A percentile compares a stretch with the other conserved stretches of the same genome.
Conservation (phyloP, 2,888 invertebrate species). For the Eremobia ochroleuca region DNA sequence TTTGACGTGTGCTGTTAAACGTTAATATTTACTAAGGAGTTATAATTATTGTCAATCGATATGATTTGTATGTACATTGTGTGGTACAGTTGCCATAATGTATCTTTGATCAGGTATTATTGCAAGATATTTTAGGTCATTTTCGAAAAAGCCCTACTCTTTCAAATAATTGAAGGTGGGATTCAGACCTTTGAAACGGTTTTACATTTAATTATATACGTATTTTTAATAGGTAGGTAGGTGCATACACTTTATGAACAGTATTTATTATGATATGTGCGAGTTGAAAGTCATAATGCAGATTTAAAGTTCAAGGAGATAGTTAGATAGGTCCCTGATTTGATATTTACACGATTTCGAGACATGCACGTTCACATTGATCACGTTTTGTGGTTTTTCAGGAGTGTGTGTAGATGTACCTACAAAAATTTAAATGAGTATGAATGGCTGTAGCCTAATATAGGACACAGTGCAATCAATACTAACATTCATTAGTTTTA, state of each 20-base stretch:
- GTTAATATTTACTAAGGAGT: not conserved
- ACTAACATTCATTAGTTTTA: not conserved
- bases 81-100: not conserved
- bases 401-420: not conserved
- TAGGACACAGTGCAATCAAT: not conserved
- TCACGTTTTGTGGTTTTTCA: constrained; percentile 7
- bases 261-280: constrained; percentile 9
- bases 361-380: not conserved
- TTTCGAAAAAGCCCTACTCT: not conserved
- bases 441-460: not conserved
- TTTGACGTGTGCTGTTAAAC: not conserved
- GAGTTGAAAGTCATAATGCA: constrained; percentile 36
- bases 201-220: not conserved
- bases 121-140: not conserved
- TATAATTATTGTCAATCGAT: not conserved
- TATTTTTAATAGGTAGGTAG: not conserved
- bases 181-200: not conserved
- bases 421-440: not conserved
- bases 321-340: constrained; percentile 30
- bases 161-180: not conserved
- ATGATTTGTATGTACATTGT: not conserved
- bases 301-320: constrained; percentile 57
- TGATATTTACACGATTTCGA: constrained; percentile 25
- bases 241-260: not conserved
- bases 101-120: not conserved